Percentiles rank a stretch among this genome's conserved stretches.
Evolutionary conservation across 2,113 vertebrate species (phyloP).

Genomic region (Choloepus hoffmanni): DNA sequence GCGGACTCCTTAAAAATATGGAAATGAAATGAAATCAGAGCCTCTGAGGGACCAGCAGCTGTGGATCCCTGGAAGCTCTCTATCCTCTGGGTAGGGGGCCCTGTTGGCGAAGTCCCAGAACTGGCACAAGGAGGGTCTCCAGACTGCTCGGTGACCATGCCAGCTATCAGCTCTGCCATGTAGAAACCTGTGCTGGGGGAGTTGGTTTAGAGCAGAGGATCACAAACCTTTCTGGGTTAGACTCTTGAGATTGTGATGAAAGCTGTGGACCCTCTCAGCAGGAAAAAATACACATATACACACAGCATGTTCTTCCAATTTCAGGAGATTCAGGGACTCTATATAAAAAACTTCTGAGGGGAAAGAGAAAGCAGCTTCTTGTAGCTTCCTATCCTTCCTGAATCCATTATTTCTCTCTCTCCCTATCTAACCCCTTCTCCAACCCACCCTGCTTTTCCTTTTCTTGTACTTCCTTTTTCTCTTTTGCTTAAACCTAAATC

Average conservation of each 20-base stretch:
- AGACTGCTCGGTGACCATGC: not conserved
- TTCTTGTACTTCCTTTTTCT: not conserved
- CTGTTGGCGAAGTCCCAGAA: not conserved
- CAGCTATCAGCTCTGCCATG: not conserved
- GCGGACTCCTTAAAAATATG: not conserved
- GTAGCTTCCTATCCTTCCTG: not conserved
- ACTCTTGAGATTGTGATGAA: not conserved
- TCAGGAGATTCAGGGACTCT: not conserved
- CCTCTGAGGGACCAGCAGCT: not conserved
- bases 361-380: not conserved
- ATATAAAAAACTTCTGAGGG: not conserved
- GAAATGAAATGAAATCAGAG: not conserved
- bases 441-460: not conserved
- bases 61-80: not conserved
- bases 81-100: not conserved
- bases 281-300: not conserved
- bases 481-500: not conserved
- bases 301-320: not conserved
- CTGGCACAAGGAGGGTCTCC: not conserved
- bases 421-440: not conserved
- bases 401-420: not conserved
- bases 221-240: not conserved
- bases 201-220: not conserved
- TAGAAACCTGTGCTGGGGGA: not conserved
- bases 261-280: not conserved